These are phyloP conservation scores for Paraplagusia blochii DNA, from an alignment of 2,113 vertebrate species.

Conservation along the genomic window DNA sequence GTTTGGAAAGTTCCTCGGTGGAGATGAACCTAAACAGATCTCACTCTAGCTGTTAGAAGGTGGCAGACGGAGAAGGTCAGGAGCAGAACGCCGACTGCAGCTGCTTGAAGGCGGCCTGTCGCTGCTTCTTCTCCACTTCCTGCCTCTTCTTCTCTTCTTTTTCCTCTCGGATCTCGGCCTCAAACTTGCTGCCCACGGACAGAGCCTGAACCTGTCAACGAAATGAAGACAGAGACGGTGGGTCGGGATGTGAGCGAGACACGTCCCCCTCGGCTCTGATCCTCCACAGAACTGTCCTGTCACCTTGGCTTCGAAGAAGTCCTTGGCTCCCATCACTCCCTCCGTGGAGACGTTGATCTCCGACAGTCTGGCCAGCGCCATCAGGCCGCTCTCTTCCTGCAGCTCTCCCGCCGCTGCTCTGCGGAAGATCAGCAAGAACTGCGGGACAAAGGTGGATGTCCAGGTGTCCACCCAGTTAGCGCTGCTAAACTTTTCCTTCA, in stretches of 20 bases:
- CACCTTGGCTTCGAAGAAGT: conserved; percentile 98
- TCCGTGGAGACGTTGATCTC: conserved; percentile 91
- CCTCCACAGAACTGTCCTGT: conserved; percentile 6
- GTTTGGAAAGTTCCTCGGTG: too few relatives aligned
- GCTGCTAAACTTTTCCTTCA: too few relatives aligned
- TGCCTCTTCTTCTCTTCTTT: conserved; percentile 85
- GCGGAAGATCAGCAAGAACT: conserved; percentile 94
- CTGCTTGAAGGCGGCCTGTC: conserved; percentile 90
- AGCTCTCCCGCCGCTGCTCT: conserved; percentile 89
- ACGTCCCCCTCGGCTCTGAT: too few relatives aligned
- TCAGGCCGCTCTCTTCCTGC: conserved; percentile 88
- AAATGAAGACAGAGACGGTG: neutral
- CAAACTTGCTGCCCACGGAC: conserved; percentile 86
- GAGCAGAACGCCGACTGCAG: conserved; percentile 86
- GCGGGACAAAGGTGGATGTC: conserved; percentile 9
- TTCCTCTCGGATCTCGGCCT: conserved; percentile 90
- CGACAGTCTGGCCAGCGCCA: conserved; percentile 89
- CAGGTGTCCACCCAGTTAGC: too few relatives aligned
- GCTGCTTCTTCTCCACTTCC: conserved; percentile 83
- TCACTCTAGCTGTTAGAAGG: conserved; percentile 16
- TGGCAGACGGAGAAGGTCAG: conserved; percentile 40
- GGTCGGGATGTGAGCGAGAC: too few relatives aligned
- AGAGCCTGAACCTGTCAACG: conserved; percentile 82
- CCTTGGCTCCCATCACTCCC: conserved; percentile 90
- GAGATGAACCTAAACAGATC: conserved; percentile 1